phyloP scores from a whole-genome alignment of 2,888 invertebrate genomes.

The Cenopis cana region DNA sequence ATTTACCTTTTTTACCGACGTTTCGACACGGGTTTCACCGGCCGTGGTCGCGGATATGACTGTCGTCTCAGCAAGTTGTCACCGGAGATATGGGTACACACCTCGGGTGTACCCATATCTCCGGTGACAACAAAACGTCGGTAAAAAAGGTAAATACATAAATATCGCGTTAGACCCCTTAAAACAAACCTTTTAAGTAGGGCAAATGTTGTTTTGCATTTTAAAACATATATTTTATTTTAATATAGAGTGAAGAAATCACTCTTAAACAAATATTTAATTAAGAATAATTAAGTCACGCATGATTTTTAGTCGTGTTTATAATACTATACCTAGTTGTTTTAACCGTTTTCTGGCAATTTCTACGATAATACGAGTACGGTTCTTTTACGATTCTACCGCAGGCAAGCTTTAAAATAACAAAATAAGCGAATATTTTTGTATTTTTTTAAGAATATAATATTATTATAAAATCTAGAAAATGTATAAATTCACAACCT shows the following conservation, averaged over 20 bases:
- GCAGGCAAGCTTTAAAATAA: conserved; percentile 67
- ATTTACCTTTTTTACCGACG: too few species aligned
- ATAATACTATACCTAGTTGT: not conserved
- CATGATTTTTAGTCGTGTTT: not conserved
- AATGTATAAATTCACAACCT: conserved; percentile 85
- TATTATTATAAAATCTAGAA: conserved; percentile 82
- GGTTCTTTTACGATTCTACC: conserved; percentile 46
- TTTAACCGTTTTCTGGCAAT: not conserved
- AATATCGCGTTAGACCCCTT: too few species aligned
- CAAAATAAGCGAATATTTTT: conserved; percentile 55
- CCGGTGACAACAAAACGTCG: too few species aligned
- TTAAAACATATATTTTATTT: not conserved
- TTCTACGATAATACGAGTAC: conserved; percentile 42
- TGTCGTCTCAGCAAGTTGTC: too few species aligned
- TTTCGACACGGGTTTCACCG: too few species aligned
- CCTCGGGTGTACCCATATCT: too few species aligned
- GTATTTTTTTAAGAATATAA: conserved; percentile 60
- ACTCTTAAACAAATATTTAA: not conserved
- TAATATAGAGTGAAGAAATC: not conserved
- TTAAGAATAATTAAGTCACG: too few species aligned
- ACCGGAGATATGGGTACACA: too few species aligned
- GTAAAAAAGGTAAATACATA: too few species aligned
- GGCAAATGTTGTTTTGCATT: not conserved
- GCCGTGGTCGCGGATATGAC: too few species aligned
- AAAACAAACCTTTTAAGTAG: too few species aligned